These are phyloP conservation scores for Drosophila conformis DNA, from an alignment of 2,888 invertebrate species.

Conservation along the genomic window DNA sequence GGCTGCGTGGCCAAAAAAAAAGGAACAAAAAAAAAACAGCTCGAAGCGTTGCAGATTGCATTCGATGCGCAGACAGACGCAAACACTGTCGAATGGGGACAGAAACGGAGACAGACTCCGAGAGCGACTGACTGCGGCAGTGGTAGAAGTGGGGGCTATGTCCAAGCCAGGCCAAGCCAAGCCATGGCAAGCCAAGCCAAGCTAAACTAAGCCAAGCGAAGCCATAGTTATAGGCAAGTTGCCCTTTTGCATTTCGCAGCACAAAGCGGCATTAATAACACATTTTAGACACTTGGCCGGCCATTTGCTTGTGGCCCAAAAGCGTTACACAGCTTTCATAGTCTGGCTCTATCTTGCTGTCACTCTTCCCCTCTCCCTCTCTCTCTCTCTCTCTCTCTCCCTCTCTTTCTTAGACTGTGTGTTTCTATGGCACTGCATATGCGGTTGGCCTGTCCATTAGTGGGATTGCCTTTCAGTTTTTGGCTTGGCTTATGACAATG, in stretches of 20 bases:
- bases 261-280: slow-evolving; percentile 74
- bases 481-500: slow-evolving; percentile 37
- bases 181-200: no score
- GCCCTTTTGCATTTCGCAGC: slow-evolving; percentile 65
- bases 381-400: neutral
- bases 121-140: neutral
- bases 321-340: slow-evolving; percentile 34
- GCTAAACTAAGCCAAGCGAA: neutral
- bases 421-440: slow-evolving; percentile 26
- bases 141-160: neutral
- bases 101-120: neutral
- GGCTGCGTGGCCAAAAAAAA: slow-evolving; percentile 54
- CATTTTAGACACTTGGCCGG: slow-evolving; percentile 72
- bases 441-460: slow-evolving; percentile 64
- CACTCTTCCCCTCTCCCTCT: neutral
- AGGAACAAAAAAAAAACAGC: slow-evolving; percentile 26
- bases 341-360: slow-evolving; percentile 8
- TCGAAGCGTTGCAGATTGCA: slow-evolving; percentile 81
- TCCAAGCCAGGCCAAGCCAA: neutral
- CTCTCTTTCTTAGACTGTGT: neutral
- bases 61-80: slow-evolving; percentile 71
- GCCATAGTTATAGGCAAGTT: slow-evolving; percentile 41
- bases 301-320: slow-evolving; percentile 46
- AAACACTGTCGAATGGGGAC: slow-evolving; percentile 25
- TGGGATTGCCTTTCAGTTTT: slow-evolving; percentile 64